phyloP scores from a whole-genome alignment of 2,113 vertebrate species.

The Atherinomorus stipes region DNA sequence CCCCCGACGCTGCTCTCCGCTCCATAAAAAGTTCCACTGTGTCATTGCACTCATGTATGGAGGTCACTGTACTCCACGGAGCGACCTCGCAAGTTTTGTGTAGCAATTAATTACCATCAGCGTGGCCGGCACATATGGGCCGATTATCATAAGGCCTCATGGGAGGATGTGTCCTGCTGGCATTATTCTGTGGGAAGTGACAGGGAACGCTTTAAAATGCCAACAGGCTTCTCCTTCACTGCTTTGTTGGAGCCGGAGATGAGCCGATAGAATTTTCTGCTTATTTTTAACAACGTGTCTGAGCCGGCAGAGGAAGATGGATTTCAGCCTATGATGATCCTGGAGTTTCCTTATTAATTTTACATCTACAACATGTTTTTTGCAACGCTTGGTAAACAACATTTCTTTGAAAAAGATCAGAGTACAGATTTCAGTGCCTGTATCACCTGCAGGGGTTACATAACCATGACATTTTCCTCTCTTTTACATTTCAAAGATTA shows the following conservation, averaged over 20 bases:
- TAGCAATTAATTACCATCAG: constrained; percentile 68
- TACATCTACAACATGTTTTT: neutral
- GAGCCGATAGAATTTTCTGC: constrained; percentile 7
- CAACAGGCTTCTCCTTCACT: constrained; percentile 30
- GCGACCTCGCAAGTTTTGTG: constrained; percentile 52
- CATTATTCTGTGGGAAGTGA: constrained; percentile 51
- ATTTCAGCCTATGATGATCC: no score
- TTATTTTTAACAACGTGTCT: constrained; percentile 35
- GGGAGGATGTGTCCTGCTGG: constrained; percentile 56
- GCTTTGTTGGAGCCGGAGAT: constrained; percentile 8
- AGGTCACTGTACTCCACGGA: constrained; percentile 52
- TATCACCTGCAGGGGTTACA: neutral
- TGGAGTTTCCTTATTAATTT: neutral
- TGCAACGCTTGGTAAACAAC: neutral
- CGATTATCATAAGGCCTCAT: constrained; percentile 61
- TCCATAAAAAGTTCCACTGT: constrained; percentile 33
- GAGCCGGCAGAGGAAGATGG: no score
- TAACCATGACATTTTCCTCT: no score
- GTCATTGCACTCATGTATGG: constrained; percentile 58
- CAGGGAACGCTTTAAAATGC: constrained; percentile 50
- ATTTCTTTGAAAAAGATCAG: neutral
- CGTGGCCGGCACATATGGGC: constrained; percentile 39
- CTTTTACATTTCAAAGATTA: no score
- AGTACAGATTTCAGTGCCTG: neutral
- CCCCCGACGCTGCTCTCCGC: neutral